Base-by-base conservation (phyloP, 2,888 invertebrate species). In the Tenodera sinensis region DNA sequence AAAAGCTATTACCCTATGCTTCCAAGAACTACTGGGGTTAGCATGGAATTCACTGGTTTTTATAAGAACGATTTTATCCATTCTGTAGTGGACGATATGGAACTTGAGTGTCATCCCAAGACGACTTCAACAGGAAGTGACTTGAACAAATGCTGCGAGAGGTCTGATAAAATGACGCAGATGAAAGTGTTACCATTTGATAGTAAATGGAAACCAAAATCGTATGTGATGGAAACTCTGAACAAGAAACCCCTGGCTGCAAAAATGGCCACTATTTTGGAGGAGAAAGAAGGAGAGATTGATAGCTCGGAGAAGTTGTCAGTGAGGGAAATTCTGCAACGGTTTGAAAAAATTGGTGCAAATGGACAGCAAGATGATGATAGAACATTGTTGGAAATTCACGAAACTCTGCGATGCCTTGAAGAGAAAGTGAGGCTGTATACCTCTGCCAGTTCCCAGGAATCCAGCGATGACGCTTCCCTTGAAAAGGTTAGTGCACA, bases 301-400 rank as follows among this genome's bases (percentile, higher is more conserved):
- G 89, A 83, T 9, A 47, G 30, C 20, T 81, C 86, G 20, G 90
- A 90, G 34, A 97, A 97, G 94, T 95, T 97, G 92, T 97, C 97
- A 91, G 97, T 97, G 91, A 96, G 96, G 92, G 97, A 97, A 92
- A 97, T 97, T 91, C 94, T 97, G 91, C 97, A 97, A 89, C 94
- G 97, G 91, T 97, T 97, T 93, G 97, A 97, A 93, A 96, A 96
- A 92, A 94, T 96, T 91, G 95, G 89, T 30, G 89, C 84, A 85
- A 89, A 87, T 86, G 84, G 88, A 84, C 91, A 8, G 92, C 88
- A 92, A 91, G 89, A 92, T 91, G 90, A 92, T 90, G 89, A 91
- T 85, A 86, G 81, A 27, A 93, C 93, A 1, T 91, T 93, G 83
- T 92, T 92, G 71, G 93, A 93, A 88, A 93, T 93, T 86, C 93